Evolutionary conservation across 2,797 vertebrate genomes (phyloP), one percentile per base, ranked within the genome.

Genomic region (Cuculus canorus): DNA sequence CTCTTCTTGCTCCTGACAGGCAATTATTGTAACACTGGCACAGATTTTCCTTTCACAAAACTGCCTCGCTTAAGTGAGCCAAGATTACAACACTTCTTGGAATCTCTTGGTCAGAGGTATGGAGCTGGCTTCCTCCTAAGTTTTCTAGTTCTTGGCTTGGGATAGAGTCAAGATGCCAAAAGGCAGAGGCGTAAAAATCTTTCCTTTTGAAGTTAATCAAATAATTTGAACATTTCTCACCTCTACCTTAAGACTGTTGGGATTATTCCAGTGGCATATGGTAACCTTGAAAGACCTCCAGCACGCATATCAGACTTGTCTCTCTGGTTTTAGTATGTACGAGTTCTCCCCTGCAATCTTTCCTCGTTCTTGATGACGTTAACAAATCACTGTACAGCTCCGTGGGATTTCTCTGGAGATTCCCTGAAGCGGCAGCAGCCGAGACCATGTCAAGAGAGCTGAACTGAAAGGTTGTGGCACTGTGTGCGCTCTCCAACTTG

Each of bases 251-350:
- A 80, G 52, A 89, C 75, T 65, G 54, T 75, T 96, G 88, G 93
- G 81, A 88, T 84, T 53, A 80, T 93, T 90, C 88, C 91, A 90
- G 90, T 93, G 71, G 78, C 57, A 54, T 73, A 15, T 57, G 71
- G 68, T 90, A 93, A 96, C 92, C 88, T 91, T 69, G 84, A 89
- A 94, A 77, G 92, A 93, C 79, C 93, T 95, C 79, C 75, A 93
- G 72, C 65, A 37, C 10, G 13, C 37, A 3, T n/a, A 48, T 63
- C 56, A 35, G 81, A 35, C 60, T 21, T 75, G 72, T 63, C 30
- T 85, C 71, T 80, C 89, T 95, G 57, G 22, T 81, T 93, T 89
- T 59, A 54, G 19, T 75, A 32, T 3, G 11, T 69, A 12, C 47
- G 45, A 93, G 30, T 75, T 93, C 56, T 91, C 43, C 59, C 27